phyloP scores from a whole-genome alignment of 2,113 vertebrate species.

The Pimephales promelas region DNA sequence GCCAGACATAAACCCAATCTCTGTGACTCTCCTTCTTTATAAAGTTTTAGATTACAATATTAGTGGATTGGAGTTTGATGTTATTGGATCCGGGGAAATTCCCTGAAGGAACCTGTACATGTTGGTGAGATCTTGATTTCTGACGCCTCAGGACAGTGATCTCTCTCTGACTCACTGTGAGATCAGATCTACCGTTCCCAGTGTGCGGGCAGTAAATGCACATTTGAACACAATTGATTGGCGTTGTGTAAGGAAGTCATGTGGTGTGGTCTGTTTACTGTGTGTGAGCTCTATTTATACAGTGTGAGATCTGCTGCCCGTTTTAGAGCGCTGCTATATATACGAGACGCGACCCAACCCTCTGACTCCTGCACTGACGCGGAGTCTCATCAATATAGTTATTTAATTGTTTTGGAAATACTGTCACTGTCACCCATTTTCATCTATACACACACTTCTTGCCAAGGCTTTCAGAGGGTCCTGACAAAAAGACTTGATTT shows the following conservation, averaged over 20 bases:
- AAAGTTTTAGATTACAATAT: slow-evolving; percentile 61
- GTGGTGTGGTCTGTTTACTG: slow-evolving; percentile 58
- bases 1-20: slow-evolving; percentile 30
- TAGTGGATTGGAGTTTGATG: slow-evolving; percentile 41
- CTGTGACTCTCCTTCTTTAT: slow-evolving; percentile 56
- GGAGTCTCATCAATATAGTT: background rate
- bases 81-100: background rate
- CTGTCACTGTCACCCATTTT: background rate
- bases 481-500: no score
- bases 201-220: background rate
- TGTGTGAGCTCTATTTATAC: slow-evolving; percentile 71
- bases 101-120: background rate
- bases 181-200: background rate
- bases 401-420: background rate
- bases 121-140: background rate
- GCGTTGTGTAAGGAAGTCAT: background rate
- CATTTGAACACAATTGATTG: slow-evolving; percentile 7
- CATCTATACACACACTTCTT: background rate
- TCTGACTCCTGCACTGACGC: background rate
- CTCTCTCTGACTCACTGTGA: slow-evolving; percentile 4
- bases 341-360: slow-evolving; percentile 53
- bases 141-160: background rate
- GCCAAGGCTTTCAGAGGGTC: background rate
- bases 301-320: slow-evolving; percentile 61
- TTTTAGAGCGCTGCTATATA: slow-evolving; percentile 62